A percentile compares a stretch with the other conserved stretches of the same genome.
Conservation (phyloP, 2,797 vertebrate species). For the Furcifer pardalis region DNA sequence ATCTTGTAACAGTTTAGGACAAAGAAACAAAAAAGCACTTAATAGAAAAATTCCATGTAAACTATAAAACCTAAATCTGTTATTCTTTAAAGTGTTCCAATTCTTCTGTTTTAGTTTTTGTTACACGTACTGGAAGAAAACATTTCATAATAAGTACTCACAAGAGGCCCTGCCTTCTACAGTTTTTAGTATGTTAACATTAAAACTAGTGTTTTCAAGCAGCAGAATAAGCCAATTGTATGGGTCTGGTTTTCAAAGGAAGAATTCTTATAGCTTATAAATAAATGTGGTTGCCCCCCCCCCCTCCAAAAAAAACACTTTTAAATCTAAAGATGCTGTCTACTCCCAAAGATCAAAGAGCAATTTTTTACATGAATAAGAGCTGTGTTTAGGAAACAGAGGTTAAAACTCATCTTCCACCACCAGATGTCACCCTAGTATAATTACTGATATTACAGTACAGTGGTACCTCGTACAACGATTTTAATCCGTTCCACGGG, state of each 20-base stretch:
- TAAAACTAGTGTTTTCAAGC: background rate
- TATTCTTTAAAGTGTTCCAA: too few relatives aligned
- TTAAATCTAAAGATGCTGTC: background rate
- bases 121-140: background rate
- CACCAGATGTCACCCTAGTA: slow-evolving; percentile 63
- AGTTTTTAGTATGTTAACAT: background rate
- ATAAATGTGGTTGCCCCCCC: background rate
- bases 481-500: too few relatives aligned
- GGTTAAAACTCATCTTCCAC: slow-evolving; percentile 11
- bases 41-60: too few relatives aligned
- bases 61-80: too few relatives aligned
- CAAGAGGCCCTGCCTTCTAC: background rate
- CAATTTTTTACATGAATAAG: background rate
- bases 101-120: too few relatives aligned
- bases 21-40: background rate
- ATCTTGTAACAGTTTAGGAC: background rate
- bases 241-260: background rate
- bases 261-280: background rate
- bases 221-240: background rate
- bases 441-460: slow-evolving; percentile 23
- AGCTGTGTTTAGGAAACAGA: background rate
- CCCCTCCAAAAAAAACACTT: background rate
- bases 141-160: background rate
- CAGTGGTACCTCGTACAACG: too few relatives aligned
- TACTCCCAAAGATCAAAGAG: background rate